Conservation (phyloP, 2,888 invertebrate genomes). For the Metopia argyrocephala region DNA sequence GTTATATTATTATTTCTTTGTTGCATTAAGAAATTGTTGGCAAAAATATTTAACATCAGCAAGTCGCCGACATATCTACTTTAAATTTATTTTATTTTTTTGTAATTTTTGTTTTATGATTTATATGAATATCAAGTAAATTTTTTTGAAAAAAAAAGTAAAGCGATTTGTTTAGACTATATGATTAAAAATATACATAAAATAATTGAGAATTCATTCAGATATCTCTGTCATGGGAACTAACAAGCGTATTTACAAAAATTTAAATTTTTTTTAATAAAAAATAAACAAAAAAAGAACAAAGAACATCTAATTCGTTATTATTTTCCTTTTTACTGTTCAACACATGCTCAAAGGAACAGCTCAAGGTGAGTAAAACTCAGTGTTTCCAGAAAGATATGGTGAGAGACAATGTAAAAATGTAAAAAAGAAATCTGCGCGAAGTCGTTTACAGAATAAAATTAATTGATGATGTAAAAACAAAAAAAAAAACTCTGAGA, state of each 20-base stretch:
- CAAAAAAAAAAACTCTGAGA: too few relatives aligned
- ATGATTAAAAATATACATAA: neutral
- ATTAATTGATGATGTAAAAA: too few relatives aligned
- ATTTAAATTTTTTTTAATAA: too few relatives aligned
- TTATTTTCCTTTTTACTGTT: too few relatives aligned
- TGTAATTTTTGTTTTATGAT: conserved; percentile 33
- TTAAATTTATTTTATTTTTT: conserved; percentile 38
- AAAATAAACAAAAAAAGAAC: conserved; percentile 52
- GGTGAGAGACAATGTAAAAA: too few relatives aligned
- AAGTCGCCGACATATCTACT: conserved; percentile 6
- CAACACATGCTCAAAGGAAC: too few relatives aligned
- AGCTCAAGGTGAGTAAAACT: too few relatives aligned
- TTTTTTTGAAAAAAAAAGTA: conserved; percentile 12
- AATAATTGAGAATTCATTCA: conserved; percentile 41
- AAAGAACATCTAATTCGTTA: conserved; percentile 57
- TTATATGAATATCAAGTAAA: conserved; percentile 43
- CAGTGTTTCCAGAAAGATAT: too few relatives aligned
- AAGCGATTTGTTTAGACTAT: conserved; percentile 29
- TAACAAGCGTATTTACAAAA: conserved; percentile 52
- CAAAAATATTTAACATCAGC: conserved; percentile 39
- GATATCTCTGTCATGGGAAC: conserved; percentile 40
- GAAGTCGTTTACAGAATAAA: too few relatives aligned
- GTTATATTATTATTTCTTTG: too few relatives aligned
- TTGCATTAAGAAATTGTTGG: conserved; percentile 28
- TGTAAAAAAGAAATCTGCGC: too few relatives aligned